Conservation (phyloP, 2,113 vertebrate species). For the Hirundichthys speculiger region DNA sequence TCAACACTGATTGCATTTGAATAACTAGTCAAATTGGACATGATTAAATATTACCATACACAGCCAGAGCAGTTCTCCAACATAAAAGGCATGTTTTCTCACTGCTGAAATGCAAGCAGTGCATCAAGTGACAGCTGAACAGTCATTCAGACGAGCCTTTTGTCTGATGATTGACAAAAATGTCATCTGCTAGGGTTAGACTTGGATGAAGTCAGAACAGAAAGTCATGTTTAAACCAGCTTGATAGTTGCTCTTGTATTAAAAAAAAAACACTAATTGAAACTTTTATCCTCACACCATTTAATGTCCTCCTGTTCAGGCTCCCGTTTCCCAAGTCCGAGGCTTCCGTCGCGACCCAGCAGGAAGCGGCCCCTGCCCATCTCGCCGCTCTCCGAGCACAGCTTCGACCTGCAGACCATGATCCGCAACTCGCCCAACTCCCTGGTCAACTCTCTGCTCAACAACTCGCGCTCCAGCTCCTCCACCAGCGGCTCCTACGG, state of each 20-base stretch:
- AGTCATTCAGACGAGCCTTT: conserved; percentile 63
- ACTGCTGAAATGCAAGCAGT: conserved; percentile 75
- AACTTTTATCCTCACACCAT: background rate
- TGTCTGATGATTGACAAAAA: conserved; percentile 75
- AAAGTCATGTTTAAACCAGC: conserved; percentile 15
- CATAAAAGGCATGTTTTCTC: conserved; percentile 76
- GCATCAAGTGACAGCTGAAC: conserved; percentile 78
- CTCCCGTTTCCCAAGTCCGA: conserved; percentile 90
- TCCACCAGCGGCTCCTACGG: conserved; percentile 97
- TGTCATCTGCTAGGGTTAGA: conserved; percentile 71
- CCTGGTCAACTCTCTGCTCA: conserved; percentile 92
- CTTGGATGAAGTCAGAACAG: conserved; percentile 50
- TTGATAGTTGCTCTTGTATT: conserved; percentile 1
- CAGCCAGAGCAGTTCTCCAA: conserved; percentile 67
- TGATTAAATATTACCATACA: conserved; percentile 81
- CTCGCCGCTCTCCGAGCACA: conserved; percentile 95
- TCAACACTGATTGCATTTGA: conserved; percentile 81
- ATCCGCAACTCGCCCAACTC: conserved; percentile 97
- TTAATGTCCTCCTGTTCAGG: conserved; percentile 71
- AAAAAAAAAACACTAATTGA: background rate
- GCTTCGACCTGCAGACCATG: conserved; percentile 98
- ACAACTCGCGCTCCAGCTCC: conserved; percentile 97
- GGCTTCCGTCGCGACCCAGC: conserved; percentile 89
- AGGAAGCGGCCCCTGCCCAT: conserved; percentile 94
- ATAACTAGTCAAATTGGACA: conserved; percentile 77